Percentiles rank a stretch among this genome's conserved stretches.
Evolutionary conservation across 2,888 invertebrate genomes (phyloP).

Genomic region (Villa cingulata): DNA sequence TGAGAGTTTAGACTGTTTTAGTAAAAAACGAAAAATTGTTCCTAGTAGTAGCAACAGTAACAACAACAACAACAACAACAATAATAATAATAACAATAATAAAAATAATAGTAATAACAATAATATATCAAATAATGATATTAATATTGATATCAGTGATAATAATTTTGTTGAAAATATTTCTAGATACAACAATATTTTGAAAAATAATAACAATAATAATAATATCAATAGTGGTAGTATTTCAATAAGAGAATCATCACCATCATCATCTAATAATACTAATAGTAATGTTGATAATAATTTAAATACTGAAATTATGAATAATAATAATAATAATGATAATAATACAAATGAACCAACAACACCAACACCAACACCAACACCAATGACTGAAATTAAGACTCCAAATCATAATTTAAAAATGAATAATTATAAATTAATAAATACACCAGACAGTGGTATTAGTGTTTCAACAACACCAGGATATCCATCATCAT

Average conservation of each 20-base stretch:
- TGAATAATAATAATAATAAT: too few species aligned
- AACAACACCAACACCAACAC: not conserved
- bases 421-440: conserved; percentile 10
- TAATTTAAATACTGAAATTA: too few species aligned
- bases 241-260: conserved; percentile 6
- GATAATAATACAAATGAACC: too few species aligned
- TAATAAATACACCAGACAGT: conserved; percentile 23
- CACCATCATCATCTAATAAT: conserved; percentile 1
- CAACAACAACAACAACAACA: conserved; percentile 3
- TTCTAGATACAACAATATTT: conserved; percentile 12
- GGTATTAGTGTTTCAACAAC: conserved; percentile 19
- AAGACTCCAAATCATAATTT: conserved; percentile 11
- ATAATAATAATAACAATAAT: conserved; percentile 5
- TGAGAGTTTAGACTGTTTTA: conserved; percentile 15
- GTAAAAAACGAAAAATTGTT: conserved; percentile 12
- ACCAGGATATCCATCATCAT: conserved; percentile 15
- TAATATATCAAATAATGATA: conserved; percentile 2
- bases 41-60: conserved; percentile 4
- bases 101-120: conserved; percentile 5
- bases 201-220: conserved; percentile 9
- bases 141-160: not conserved
- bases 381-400: conserved; percentile 3
- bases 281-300: not conserved
- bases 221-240: conserved; percentile 7
- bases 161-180: conserved; percentile 10